phyloP scores from a whole-genome alignment of 2,113 vertebrate species.

The Odocoileus hemionus region DNA sequence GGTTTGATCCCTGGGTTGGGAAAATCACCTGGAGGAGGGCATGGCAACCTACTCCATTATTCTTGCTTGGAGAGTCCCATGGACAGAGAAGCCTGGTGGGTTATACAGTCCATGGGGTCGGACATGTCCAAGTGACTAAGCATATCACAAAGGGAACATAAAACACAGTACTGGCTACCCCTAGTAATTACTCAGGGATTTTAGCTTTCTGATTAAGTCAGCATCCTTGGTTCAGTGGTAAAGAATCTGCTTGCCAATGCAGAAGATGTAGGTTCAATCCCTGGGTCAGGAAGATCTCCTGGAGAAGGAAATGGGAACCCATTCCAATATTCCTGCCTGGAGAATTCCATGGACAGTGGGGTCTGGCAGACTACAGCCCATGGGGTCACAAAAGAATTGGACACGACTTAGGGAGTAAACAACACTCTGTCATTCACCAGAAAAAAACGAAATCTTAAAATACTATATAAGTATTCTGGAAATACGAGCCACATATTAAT shows the following conservation, averaged over 20 bases:
- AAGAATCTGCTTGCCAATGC: neutral
- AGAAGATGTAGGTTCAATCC: neutral
- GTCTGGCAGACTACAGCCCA: neutral
- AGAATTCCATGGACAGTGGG: neutral
- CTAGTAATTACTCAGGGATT: neutral
- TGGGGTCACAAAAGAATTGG: neutral
- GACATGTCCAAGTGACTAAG: neutral
- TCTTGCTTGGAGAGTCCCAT: neutral
- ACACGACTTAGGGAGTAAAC: neutral
- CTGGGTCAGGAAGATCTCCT: neutral
- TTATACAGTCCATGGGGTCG: neutral
- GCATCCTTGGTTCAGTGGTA: neutral
- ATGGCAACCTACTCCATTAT: neutral
- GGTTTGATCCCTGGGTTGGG: neutral
- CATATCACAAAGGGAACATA: neutral
- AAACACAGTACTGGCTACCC: neutral
- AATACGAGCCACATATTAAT: neutral
- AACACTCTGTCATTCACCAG: neutral
- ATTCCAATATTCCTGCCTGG: neutral
- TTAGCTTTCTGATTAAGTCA: conserved; percentile 1
- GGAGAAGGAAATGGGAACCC: neutral
- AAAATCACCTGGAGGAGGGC: neutral
- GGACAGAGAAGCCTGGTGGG: neutral
- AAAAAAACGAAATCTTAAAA: conserved; percentile 11
- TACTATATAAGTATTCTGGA: conserved; percentile 14